Percentiles rank a stretch among this genome's conserved stretches.
Conservation (phyloP, 2,888 invertebrate species). For the Congeria kusceri region DNA sequence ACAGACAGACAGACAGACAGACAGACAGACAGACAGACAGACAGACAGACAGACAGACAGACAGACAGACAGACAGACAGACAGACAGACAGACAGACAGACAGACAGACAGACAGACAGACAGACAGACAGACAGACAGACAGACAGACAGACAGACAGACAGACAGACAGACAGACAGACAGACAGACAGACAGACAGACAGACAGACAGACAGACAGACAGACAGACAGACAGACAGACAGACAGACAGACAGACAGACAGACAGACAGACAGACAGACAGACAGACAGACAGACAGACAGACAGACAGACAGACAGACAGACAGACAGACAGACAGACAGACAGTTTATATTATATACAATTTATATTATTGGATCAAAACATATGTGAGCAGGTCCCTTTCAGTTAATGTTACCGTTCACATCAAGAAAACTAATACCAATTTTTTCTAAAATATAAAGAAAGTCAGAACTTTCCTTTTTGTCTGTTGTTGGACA, state of each 20-base stretch:
- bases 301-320: slow-evolving; percentile 3
- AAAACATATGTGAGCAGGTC: no score
- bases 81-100: slow-evolving; percentile 3
- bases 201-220: slow-evolving; percentile 3
- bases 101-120: slow-evolving; percentile 3
- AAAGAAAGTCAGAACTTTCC: no score
- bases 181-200: slow-evolving; percentile 3
- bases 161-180: slow-evolving; percentile 3
- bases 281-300: slow-evolving; percentile 3
- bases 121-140: slow-evolving; percentile 3
- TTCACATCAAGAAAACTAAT: no score
- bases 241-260: slow-evolving; percentile 3
- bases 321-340: slow-evolving; percentile 3
- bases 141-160: slow-evolving; percentile 3
- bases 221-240: slow-evolving; percentile 3
- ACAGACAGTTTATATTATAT: slow-evolving; percentile 3
- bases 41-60: slow-evolving; percentile 3
- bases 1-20: slow-evolving; percentile 3
- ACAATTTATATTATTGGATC: no score
- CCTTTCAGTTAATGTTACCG: no score
- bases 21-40: slow-evolving; percentile 3
- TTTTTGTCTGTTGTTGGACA: no score
- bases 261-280: slow-evolving; percentile 3
- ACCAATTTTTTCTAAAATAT: no score
- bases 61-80: slow-evolving; percentile 3